phyloP scores from a whole-genome alignment of 2,113 vertebrate species.

The Indicator maculatus region DNA sequence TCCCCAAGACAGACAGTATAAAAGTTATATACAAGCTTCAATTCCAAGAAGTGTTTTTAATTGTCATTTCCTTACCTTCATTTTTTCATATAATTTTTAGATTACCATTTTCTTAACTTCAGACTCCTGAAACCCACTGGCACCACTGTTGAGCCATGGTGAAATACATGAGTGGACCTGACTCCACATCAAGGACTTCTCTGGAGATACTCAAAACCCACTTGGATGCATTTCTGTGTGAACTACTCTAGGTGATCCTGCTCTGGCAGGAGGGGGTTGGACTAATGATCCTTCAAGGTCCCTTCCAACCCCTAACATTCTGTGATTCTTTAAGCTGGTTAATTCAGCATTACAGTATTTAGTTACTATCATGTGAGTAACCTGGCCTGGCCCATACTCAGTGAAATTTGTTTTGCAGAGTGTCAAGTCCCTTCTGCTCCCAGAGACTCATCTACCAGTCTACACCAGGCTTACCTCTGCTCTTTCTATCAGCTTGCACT shows the following conservation, averaged over 20 bases:
- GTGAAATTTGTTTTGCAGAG: background rate
- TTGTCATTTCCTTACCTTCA: background rate
- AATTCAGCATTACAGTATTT: background rate
- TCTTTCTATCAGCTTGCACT: background rate
- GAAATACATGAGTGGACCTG: background rate
- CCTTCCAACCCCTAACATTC: too few species aligned
- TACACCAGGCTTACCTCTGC: background rate
- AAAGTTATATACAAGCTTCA: rapidly evolving
- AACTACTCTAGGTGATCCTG: too few species aligned
- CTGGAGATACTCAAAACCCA: too few species aligned
- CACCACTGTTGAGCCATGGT: background rate
- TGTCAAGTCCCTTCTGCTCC: background rate
- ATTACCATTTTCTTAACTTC: background rate
- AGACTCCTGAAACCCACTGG: background rate
- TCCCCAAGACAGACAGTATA: background rate
- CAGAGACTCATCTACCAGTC: background rate
- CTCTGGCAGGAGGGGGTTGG: too few species aligned
- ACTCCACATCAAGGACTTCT: background rate
- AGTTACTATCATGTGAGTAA: rapidly evolving
- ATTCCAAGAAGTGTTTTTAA: background rate
- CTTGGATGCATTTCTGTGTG: too few species aligned
- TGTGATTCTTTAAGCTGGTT: too few species aligned
- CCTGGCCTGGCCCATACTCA: background rate
- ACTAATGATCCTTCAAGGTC: too few species aligned
- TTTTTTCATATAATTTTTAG: too few species aligned